Percentiles rank a stretch among this genome's conserved stretches.
phyloP scores from a whole-genome alignment of 1,140 invertebrate species.

The Neoseiulus cucumeris region DNA sequence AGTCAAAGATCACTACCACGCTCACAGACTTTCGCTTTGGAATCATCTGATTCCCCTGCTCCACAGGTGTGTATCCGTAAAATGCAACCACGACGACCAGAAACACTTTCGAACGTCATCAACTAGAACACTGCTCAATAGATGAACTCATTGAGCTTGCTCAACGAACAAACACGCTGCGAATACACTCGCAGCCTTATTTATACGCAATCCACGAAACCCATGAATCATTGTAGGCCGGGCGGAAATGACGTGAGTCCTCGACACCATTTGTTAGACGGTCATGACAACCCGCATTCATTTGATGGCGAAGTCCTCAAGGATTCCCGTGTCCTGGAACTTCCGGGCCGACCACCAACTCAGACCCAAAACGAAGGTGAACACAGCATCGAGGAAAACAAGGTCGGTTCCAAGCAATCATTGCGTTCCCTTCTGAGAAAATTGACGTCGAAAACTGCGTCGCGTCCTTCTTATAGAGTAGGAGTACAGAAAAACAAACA shows the following conservation, averaged over 20 bases:
- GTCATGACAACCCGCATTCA: constrained; percentile 30
- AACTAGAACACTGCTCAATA: neutral
- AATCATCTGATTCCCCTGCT: constrained; percentile 80
- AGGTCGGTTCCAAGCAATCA: no score
- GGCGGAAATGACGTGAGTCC: constrained; percentile 43
- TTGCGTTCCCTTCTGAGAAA: no score
- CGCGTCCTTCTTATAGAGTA: no score
- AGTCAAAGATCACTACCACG: constrained; percentile 78
- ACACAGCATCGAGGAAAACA: no score
- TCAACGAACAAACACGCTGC: no score
- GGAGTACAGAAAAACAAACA: no score
- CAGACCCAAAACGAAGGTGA: neutral
- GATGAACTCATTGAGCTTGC: neutral
- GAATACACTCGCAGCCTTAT: no score
- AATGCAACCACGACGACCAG: neutral
- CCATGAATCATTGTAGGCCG: neutral
- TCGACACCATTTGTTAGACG: constrained; percentile 59
- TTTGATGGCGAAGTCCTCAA: constrained; percentile 29
- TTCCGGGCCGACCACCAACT: neutral
- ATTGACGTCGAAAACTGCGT: no score
- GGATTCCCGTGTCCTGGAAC: constrained; percentile 27
- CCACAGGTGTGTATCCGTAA: constrained; percentile 46
- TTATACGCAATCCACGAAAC: no score
- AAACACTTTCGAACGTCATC: neutral
- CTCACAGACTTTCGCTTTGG: constrained; percentile 85